Evolutionary conservation across 2,113 vertebrate genomes (phyloP).

Genomic region (Heterotilapia buettikoferi): DNA sequence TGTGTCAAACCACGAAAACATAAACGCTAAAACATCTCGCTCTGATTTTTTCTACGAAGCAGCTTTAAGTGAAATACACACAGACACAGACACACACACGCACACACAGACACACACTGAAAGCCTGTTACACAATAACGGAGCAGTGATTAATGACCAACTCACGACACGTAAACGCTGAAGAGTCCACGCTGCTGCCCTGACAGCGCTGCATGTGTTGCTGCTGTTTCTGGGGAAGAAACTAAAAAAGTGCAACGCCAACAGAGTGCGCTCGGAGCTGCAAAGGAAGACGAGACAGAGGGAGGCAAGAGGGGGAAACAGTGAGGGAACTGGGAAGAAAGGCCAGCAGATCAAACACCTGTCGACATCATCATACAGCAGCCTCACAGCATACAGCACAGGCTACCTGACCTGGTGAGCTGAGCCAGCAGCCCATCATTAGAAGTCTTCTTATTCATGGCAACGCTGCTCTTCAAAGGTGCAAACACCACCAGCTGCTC

Average conservation of each 20-base stretch:
- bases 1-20: background rate
- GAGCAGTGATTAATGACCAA: fast-evolving
- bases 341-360: background rate
- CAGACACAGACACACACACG: background rate
- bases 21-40: background rate
- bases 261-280: background rate
- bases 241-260: fast-evolving
- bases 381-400: background rate
- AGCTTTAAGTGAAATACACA: background rate
- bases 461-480: background rate
- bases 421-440: background rate
- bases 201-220: background rate
- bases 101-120: background rate
- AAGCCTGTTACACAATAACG: background rate
- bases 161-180: background rate
- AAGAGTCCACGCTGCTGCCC: background rate
- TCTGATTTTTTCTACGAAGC: background rate
- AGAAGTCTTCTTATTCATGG: background rate
- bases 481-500: background rate
- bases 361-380: background rate
- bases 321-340: background rate
- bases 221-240: background rate
- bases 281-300: background rate
- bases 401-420: background rate
- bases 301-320: fast-evolving